Evolutionary conservation across 2,113 vertebrate species (phyloP).

Genomic region (Saimiri boliviensis): DNA sequence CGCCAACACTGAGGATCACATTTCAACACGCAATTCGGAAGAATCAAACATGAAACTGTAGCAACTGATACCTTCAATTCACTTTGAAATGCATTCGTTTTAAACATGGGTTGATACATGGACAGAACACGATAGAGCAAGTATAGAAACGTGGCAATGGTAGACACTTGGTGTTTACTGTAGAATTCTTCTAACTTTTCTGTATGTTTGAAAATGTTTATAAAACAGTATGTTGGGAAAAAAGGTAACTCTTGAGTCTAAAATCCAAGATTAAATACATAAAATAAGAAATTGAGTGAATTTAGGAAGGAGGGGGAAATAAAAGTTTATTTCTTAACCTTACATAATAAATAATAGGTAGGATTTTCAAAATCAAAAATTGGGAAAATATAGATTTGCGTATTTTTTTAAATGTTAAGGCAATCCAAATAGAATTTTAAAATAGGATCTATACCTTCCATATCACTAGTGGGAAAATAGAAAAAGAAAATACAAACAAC

Average conservation of each 20-base stretch:
- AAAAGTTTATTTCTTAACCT: neutral
- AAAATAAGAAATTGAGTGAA: neutral
- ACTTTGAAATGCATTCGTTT: conserved; percentile 3
- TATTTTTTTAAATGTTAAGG: neutral
- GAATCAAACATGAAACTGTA: neutral
- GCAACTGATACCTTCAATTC: neutral
- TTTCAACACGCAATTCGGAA: neutral
- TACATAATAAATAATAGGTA: neutral
- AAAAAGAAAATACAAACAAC: neutral
- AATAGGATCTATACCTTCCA: neutral
- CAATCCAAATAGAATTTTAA: conserved; percentile 28
- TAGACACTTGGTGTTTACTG: neutral
- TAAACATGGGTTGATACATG: neutral
- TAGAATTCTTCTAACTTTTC: neutral
- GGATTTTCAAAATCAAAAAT: neutral
- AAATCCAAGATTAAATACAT: neutral
- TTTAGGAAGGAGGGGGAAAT: neutral
- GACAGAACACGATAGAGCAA: neutral
- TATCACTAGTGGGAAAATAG: neutral
- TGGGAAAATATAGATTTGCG: neutral
- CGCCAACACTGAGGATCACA: neutral
- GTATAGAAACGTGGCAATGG: neutral
- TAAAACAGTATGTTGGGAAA: neutral
- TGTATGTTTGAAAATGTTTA: neutral
- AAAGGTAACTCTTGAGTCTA: neutral